Percentiles rank a stretch among this genome's conserved stretches.
Conservation (phyloP, 2,888 invertebrate species). For the Agelastica alni region DNA sequence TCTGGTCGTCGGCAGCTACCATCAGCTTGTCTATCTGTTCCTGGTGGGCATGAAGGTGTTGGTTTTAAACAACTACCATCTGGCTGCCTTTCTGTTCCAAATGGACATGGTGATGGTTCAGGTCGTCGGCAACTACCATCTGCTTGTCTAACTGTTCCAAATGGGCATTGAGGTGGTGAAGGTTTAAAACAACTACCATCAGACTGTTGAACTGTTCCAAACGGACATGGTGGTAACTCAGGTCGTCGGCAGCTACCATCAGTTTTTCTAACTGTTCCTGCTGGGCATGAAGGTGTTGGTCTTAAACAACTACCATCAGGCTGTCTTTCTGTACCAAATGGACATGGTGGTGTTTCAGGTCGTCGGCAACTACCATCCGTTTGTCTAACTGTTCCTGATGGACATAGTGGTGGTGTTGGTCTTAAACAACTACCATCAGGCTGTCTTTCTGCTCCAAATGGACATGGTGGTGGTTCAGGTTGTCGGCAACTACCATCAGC, state of each 20-base stretch:
- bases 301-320: conserved; percentile 18
- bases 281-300: conserved; percentile 20
- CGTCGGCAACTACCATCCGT: conserved; percentile 21
- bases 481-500: conserved; percentile 23
- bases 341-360: conserved; percentile 20
- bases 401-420: conserved; percentile 24
- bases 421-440: conserved; percentile 25
- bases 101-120: conserved; percentile 18
- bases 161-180: conserved; percentile 23
- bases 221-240: conserved; percentile 20
- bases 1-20: conserved; percentile 25
- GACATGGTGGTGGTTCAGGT: conserved; percentile 30
- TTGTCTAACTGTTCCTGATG: conserved; percentile 13
- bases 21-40: conserved; percentile 19
- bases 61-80: conserved; percentile 25
- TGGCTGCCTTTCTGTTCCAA: conserved; percentile 20
- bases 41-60: conserved; percentile 17
- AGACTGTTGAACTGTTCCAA: conserved; percentile 18
- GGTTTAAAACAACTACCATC: conserved; percentile 23
- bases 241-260: conserved; percentile 24
- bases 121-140: conserved; percentile 20
- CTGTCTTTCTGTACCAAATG: conserved; percentile 11
- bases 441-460: conserved; percentile 26
- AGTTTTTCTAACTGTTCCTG: conserved; percentile 15
- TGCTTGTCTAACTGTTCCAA: conserved; percentile 14